Percentiles rank a stretch among this genome's conserved stretches.
These are phyloP conservation scores for Dasyornis broadbenti DNA, from an alignment of 2,113 vertebrate genomes.

Conservation along the genomic window DNA sequence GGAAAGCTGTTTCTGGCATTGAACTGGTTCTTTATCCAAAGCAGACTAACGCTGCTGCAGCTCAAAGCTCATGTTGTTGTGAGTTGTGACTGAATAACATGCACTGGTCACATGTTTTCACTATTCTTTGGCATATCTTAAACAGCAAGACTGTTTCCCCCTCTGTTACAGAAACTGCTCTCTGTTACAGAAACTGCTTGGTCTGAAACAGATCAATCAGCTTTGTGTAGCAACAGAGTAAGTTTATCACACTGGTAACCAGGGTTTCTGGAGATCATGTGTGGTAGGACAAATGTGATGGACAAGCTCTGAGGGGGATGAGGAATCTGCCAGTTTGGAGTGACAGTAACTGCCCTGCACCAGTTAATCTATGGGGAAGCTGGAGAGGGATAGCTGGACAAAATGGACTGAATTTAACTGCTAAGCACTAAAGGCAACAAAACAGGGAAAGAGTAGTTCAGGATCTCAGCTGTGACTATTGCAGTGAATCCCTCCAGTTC, in stretches of 20 bases:
- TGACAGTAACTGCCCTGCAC: fast-evolving
- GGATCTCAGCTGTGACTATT: too few relatives aligned
- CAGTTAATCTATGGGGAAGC: too few relatives aligned
- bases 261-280: fast-evolving
- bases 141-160: neutral
- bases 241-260: neutral
- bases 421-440: too few relatives aligned
- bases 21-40: neutral
- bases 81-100: neutral
- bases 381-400: neutral
- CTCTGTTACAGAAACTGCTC: neutral
- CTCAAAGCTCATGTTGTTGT: neutral
- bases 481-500: fast-evolving
- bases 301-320: neutral
- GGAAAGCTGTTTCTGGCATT: neutral
- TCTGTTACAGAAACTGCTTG: neutral
- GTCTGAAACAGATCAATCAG: neutral
- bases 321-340: neutral
- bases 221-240: neutral
- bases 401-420: neutral
- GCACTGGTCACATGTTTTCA: neutral
- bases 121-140: neutral
- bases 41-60: neutral
- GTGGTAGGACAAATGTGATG: neutral
- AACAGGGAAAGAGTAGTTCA: fast-evolving